A percentile compares a stretch with the other conserved stretches of the same genome.
Conservation (phyloP, 2,113 vertebrate genomes). For the Triplophysa tibetana region DNA sequence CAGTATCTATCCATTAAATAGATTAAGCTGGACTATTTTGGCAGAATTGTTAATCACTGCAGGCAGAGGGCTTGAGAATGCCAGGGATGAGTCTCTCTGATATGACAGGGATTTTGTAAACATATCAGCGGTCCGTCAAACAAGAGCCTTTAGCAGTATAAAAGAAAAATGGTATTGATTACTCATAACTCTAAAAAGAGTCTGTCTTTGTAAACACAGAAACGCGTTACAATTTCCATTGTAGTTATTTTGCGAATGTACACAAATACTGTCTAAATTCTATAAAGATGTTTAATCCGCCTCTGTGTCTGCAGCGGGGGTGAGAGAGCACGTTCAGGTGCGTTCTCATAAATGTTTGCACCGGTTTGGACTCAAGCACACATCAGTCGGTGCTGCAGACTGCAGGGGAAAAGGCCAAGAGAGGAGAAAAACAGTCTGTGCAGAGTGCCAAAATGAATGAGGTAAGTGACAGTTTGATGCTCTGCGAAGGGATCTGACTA, state of each 20-base stretch:
- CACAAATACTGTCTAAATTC: neutral
- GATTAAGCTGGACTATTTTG: conserved; percentile 21
- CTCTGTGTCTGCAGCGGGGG: neutral
- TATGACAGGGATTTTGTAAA: conserved; percentile 35
- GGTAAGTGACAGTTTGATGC: conserved; percentile 38
- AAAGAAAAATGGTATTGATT: neutral
- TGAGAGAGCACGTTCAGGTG: neutral
- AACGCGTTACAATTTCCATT: neutral
- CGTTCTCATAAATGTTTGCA: conserved; percentile 16
- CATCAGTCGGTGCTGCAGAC: too few relatives aligned
- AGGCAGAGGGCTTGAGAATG: neutral
- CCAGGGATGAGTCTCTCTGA: conserved; percentile 26
- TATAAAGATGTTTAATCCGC: conserved; percentile 8
- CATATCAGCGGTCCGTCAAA: conserved; percentile 8
- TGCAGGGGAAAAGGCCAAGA: conserved; percentile 1
- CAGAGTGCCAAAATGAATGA: conserved; percentile 26
- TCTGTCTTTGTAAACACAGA: conserved; percentile 3
- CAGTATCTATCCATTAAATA: conserved; percentile 11
- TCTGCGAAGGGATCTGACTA: conserved; percentile 25
- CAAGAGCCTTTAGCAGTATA: neutral
- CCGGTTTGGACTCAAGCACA: neutral
- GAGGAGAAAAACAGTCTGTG: conserved; percentile 12
- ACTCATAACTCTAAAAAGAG: neutral
- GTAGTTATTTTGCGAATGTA: conserved; percentile 1
- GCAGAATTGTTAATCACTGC: conserved; percentile 24